Evolutionary conservation across 2,113 vertebrate genomes (phyloP).

Genomic region (Phodopus roborovskii): DNA sequence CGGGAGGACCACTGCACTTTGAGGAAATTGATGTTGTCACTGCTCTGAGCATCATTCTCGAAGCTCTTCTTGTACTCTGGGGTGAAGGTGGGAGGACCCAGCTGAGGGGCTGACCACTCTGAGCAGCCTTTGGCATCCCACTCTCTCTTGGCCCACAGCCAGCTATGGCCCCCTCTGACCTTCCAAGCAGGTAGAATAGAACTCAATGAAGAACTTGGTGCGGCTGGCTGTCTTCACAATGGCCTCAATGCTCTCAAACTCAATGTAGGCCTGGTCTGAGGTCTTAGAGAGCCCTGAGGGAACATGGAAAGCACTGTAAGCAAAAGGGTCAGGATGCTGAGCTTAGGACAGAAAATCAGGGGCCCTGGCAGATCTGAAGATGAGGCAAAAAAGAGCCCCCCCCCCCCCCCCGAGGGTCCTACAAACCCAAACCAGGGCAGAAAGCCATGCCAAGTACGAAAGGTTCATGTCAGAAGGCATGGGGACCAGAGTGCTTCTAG

Average conservation of each 20-base stretch:
- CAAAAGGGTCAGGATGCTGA: background rate
- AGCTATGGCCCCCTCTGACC: constrained; percentile 84
- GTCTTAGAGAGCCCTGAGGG: constrained; percentile 94
- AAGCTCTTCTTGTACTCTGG: constrained; percentile 98
- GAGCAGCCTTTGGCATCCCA: background rate
- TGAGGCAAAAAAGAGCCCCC: background rate
- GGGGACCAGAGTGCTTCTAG: background rate
- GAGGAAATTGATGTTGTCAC: constrained; percentile 97
- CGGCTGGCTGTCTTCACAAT: constrained; percentile 98
- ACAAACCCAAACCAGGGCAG: background rate
- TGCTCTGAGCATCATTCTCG: constrained; percentile 97
- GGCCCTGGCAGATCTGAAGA: background rate
- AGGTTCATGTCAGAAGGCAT: background rate
- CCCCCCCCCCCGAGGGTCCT: too few relatives aligned
- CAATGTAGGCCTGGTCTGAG: constrained; percentile 96
- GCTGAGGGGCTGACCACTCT: background rate
- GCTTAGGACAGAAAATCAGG: background rate
- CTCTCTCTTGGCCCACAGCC: background rate
- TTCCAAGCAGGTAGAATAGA: constrained; percentile 97
- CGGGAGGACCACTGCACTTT: constrained; percentile 97
- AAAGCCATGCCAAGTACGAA: constrained; percentile 30
- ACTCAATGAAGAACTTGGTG: constrained; percentile 99
- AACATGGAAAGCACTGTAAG: background rate
- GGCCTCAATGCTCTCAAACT: constrained; percentile 97
- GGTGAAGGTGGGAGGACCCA: background rate